Conservation (phyloP, 2,797 vertebrate genomes). For the Miichthys miiuy region DNA sequence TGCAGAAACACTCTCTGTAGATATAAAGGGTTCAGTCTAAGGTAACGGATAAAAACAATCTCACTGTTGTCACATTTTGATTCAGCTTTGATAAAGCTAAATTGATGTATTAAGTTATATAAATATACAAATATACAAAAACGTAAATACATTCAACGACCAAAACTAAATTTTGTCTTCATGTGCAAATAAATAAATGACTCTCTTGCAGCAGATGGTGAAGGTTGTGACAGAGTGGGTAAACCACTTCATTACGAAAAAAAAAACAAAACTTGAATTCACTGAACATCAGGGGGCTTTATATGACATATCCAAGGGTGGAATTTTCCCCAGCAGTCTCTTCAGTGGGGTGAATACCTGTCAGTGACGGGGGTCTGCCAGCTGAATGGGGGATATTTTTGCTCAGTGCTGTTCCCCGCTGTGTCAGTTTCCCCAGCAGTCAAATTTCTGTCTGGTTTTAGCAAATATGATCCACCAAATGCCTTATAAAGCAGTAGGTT, state of each 20-base stretch:
- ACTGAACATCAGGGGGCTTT: slow-evolving; percentile 23
- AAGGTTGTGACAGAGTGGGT: slow-evolving; percentile 4
- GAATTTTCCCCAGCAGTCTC: slow-evolving; percentile 22
- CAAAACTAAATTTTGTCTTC: not conserved
- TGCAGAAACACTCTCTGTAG: too few relatives aligned
- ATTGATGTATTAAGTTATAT: not conserved
- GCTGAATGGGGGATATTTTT: slow-evolving; percentile 3
- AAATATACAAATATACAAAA: too few relatives aligned
- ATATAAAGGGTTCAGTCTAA: too few relatives aligned
- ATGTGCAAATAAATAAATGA: not conserved
- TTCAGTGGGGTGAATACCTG: slow-evolving; percentile 18
- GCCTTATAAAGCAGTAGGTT: slow-evolving; percentile 34
- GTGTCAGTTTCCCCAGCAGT: slow-evolving; percentile 23
- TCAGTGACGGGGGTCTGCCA: not conserved
- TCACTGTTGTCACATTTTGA: not conserved
- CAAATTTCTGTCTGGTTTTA: slow-evolving; percentile 32
- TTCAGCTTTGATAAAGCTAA: not conserved
- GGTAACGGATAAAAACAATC: not conserved
- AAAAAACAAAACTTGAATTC: slow-evolving; percentile 20
- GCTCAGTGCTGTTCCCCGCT: slow-evolving; percentile 7
- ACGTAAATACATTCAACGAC: not conserved
- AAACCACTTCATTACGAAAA: slow-evolving; percentile 23
- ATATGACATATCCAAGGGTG: slow-evolving; percentile 28
- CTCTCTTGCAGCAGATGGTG: slow-evolving; percentile 9
- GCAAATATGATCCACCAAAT: slow-evolving; percentile 32